A percentile compares a stretch with the other conserved stretches of the same genome.
phyloP scores from a whole-genome alignment of 1,140 invertebrate genomes.

The Brachionus rubens region DNA sequence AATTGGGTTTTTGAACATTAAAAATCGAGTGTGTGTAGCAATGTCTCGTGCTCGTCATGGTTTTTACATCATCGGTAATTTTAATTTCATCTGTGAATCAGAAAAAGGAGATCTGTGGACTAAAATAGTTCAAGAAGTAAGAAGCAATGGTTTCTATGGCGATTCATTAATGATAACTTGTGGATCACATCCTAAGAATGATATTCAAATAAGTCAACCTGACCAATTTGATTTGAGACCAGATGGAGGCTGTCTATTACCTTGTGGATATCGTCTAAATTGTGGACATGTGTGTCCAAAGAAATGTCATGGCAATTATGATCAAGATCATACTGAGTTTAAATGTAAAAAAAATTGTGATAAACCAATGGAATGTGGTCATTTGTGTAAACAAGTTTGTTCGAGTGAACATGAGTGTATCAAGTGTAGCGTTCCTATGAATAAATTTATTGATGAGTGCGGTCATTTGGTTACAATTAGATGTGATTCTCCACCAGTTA shows the following conservation, averaged over 20 bases:
- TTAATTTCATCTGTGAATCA: constrained; percentile 62
- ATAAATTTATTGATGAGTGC: constrained; percentile 3
- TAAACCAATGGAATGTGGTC: constrained; percentile 47
- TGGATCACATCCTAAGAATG: constrained; percentile 39
- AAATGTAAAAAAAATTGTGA: constrained; percentile 53
- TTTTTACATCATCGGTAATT: constrained; percentile 69
- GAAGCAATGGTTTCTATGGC: background rate
- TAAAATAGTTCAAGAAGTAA: constrained; percentile 51
- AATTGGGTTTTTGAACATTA: constrained; percentile 73
- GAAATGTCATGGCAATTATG: no score
- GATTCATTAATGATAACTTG: background rate
- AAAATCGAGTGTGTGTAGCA: no score
- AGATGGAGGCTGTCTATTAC: no score
- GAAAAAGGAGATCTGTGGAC: constrained; percentile 56
- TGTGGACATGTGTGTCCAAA: no score
- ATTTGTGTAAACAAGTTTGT: constrained; percentile 47
- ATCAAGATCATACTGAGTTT: background rate
- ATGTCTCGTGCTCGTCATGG: constrained; percentile 76
- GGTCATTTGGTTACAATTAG: background rate
- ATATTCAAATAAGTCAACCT: constrained; percentile 49
- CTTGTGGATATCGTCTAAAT: no score
- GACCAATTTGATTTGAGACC: constrained; percentile 57
- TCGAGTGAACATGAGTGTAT: background rate
- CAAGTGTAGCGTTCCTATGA: background rate
- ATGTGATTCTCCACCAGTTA: background rate